Conservation (phyloP, 2,888 invertebrate species). For the Myathropa florea region DNA sequence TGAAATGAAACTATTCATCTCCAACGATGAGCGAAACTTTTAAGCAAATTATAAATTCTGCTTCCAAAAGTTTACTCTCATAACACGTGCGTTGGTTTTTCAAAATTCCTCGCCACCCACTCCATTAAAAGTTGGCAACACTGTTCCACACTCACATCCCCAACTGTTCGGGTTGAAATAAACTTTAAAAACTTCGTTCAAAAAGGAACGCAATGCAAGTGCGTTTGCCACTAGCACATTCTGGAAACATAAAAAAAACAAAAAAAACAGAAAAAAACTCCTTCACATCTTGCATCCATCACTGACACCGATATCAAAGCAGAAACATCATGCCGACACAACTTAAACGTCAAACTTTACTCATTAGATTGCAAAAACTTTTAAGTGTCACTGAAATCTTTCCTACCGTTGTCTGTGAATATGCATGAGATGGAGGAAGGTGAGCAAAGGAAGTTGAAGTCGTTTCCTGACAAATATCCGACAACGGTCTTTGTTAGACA, state of each 20-base stretch:
- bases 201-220: too few relatives aligned
- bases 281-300: neutral
- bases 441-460: neutral
- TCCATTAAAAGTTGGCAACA: too few relatives aligned
- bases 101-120: too few relatives aligned
- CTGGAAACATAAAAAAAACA: too few relatives aligned
- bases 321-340: neutral
- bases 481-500: neutral
- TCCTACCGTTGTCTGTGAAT: neutral
- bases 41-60: too few relatives aligned
- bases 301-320: neutral
- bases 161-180: neutral
- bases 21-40: too few relatives aligned
- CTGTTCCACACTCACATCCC: too few relatives aligned
- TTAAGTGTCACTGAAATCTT: neutral
- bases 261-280: neutral
- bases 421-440: neutral
- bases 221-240: too few relatives aligned
- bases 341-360: neutral
- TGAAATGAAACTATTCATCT: too few relatives aligned
- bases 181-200: neutral
- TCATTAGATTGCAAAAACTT: neutral
- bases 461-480: neutral
- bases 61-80: too few relatives aligned
- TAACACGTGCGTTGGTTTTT: too few relatives aligned